Base-by-base conservation (phyloP, 2,888 invertebrate species). In the Diaprepes abbreviatus region DNA sequence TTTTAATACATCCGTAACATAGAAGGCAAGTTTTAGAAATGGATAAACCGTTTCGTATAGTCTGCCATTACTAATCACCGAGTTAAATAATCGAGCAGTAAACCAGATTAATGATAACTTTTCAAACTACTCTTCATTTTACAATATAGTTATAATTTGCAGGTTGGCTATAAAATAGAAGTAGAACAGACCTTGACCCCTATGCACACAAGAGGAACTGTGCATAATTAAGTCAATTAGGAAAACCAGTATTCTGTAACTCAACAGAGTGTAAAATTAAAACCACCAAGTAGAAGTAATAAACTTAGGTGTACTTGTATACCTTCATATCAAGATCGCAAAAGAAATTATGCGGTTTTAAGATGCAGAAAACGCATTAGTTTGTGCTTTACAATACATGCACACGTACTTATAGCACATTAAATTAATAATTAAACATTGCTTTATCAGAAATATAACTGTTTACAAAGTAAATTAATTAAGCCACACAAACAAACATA, bases 251-350 rank as follows among this genome's bases (percentile, higher is more conserved):
- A 63, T 54, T 63, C 54, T 33, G 54, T 43, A 63, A 43, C 54
- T 54, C 43, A 43, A 54, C 63, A n/a, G 63, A 60, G 63, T 63
- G 63, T 63, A 63, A 63, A 63, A 54, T 63, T 54, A 54, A 63
- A 50, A 28, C 48, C 9, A 31, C 63, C 33, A n/a, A 36, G 33
- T 21, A 60, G 33, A 35, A 60, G 35, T 45, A 60, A 60, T 60
- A 60, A 35, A 48, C n/a, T 35, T 35, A 31, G 33, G 19, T 60
- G 17, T 43, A 17, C 28, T 14, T 31, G 28, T 59, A 59, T 33
- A 33, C 45, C 31, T 59, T 31, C 59, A 7, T 17, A 19, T 31
- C 33, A 45, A 59, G 17, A 45, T 45, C 45, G 45, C 31, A 33
- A 33, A 40, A 16, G 40, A 59, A 59, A 43, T 58, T 52, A 17